A percentile compares a stretch with the other conserved stretches of the same genome.
These are phyloP conservation scores for Thamnophis sirtalis DNA, from an alignment of 2,113 vertebrate genomes.

Conservation along the genomic window DNA sequence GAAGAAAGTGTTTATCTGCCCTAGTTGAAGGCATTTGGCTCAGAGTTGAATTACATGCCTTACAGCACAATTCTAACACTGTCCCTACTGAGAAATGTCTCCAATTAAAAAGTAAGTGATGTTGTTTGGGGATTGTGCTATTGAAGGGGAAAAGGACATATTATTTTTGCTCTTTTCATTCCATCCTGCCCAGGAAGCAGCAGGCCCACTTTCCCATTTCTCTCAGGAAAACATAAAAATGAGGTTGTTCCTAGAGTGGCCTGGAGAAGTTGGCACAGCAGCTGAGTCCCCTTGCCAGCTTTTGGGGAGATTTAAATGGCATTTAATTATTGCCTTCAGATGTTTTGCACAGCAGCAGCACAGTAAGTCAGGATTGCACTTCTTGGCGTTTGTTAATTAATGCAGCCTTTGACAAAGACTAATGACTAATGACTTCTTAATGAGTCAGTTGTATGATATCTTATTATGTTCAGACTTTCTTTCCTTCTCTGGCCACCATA, in stretches of 20 bases:
- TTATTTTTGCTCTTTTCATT: neutral
- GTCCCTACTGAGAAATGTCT: neutral
- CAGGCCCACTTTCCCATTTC: neutral
- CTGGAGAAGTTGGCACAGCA: constrained; percentile 42
- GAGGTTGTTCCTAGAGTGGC: constrained; percentile 41
- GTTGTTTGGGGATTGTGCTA: neutral
- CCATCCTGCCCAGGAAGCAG: neutral
- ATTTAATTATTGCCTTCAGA: constrained; percentile 63
- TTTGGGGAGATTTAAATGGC: constrained; percentile 53
- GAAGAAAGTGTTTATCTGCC: neutral
- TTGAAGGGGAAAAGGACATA: neutral
- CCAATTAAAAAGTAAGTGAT: neutral
- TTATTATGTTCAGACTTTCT: constrained; percentile 39
- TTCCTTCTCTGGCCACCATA: rapidly evolving
- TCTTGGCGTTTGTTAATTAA: constrained; percentile 62
- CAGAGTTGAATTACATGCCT: neutral
- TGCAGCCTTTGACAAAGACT: constrained; percentile 55
- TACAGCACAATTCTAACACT: neutral
- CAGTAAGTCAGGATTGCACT: constrained; percentile 27
- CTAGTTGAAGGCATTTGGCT: neutral
- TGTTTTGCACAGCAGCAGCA: constrained; percentile 33
- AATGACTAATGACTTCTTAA: constrained; percentile 61
- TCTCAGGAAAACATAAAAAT: constrained; percentile 45
- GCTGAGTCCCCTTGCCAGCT: constrained; percentile 46
- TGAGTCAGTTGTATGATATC: constrained; percentile 53